Base-by-base conservation (phyloP, 2,888 invertebrate genomes). In the Tridacna gigas region DNA sequence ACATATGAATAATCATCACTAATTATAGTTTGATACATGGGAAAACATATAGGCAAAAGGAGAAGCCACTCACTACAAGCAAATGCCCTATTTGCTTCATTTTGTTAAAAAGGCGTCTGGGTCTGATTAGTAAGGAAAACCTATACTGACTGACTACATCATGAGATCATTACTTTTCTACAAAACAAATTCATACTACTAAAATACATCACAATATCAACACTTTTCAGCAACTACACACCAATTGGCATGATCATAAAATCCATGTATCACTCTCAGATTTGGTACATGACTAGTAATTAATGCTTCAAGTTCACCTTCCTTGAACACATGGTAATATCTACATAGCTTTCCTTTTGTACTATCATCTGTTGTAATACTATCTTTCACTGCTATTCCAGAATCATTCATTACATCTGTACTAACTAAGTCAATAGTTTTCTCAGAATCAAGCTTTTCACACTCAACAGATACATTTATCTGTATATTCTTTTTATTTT, bases 171-270 rank as follows among this genome's bases (percentile, higher is more conserved):
- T n/a, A 56, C 18, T 56, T 56, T 56, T 56, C 56, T 56, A n/a
- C 56, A 56, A 56, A n/a, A 20, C 56, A 56, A 56, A 56, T 56
- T n/a, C 9, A n/a, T 56, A 5, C 56, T n/a, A 20, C n/a, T 56
- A 56, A 2, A n/a, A 1, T 56, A 20, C n/a, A 56, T 56, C 18
- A 71, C 51, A 51, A 71, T 48, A 71, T 71, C 77, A 83, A 7
- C 82, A 18, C 95, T 97, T 97, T 93, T 96, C 95, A 92, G 98
- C 96, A 89, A 97, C 95, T 51, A 97, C 96, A 95, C 98, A 99
- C 97, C 99, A 98, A 94, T 99, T 99, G 0, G 99, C 99, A 95
- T 99, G 97, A 95, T 99, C 99, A 92, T 99, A 99, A 94, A 97
- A 99, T 90, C 96, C 96, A 56, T 96, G 95, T 61, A 96, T 94